A percentile compares a stretch with the other conserved stretches of the same genome.
Evolutionary conservation across 2,888 invertebrate genomes (phyloP).

Genomic region (Homarus gammarus): DNA sequence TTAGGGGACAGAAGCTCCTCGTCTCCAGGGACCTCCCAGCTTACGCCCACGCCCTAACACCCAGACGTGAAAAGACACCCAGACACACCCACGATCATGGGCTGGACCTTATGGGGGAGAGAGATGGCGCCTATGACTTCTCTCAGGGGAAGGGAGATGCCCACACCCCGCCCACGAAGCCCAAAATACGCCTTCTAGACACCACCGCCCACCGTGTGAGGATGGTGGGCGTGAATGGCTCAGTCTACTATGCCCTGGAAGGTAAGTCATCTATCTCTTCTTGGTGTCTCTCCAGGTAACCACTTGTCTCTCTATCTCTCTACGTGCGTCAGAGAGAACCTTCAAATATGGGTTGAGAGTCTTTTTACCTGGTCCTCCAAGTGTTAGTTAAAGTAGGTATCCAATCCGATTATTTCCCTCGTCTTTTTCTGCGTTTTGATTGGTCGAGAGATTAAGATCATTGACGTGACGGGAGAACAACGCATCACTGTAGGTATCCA

Average conservation of each 20-base stretch:
- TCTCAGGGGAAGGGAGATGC: neutral
- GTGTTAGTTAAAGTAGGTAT: too few relatives aligned
- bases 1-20: conserved; percentile 53
- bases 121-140: neutral
- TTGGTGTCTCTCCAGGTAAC: neutral
- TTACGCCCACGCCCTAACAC: conserved; percentile 23
- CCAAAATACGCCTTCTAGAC: conserved; percentile 24
- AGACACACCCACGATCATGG: neutral
- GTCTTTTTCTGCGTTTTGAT: neutral
- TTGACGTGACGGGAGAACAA: neutral
- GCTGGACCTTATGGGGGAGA: neutral
- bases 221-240: conserved; percentile 54
- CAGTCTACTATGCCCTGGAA: conserved; percentile 56
- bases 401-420: too few relatives aligned
- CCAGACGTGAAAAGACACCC: neutral
- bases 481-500: neutral
- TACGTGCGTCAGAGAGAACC: neutral
- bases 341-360: too few relatives aligned
- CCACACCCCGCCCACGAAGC: neutral
- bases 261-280: conserved; percentile 1
- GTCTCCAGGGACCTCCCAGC: conserved; percentile 43
- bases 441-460: too few relatives aligned
- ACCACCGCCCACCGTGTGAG: conserved; percentile 42
- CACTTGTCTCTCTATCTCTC: neutral
- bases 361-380: neutral